These are phyloP conservation scores for Chloromyia formosa DNA, from an alignment of 2,888 invertebrate species.

Conservation along the genomic window DNA sequence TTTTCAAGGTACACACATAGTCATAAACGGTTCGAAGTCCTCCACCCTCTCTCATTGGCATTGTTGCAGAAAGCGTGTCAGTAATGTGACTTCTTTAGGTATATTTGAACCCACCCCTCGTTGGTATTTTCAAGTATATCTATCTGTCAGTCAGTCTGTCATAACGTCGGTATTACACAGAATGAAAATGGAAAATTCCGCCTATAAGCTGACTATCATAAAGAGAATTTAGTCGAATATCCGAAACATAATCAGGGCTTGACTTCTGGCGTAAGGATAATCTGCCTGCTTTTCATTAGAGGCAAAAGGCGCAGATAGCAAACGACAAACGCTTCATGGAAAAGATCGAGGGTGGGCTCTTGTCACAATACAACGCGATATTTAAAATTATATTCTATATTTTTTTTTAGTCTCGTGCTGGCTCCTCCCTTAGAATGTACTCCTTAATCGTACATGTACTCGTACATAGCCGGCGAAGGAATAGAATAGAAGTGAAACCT, in stretches of 20 bases:
- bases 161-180: not conserved
- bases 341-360: not conserved
- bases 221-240: conserved; percentile 2
- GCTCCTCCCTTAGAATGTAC: not conserved
- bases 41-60: too few relatives aligned
- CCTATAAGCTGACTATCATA: conserved; percentile 4
- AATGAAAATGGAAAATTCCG: conserved; percentile 2
- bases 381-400: conserved; percentile 23
- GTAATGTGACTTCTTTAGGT: too few relatives aligned
- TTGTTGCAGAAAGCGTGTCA: too few relatives aligned
- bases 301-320: not conserved
- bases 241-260: conserved; percentile 16
- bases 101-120: too few relatives aligned
- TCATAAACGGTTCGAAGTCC: not conserved
- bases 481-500: conserved; percentile 20
- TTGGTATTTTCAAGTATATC: too few relatives aligned
- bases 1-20: not conserved
- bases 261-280: conserved; percentile 20
- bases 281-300: not conserved
- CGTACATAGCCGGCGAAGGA: not conserved
- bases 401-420: too few relatives aligned
- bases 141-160: not conserved
- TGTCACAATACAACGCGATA: not conserved
- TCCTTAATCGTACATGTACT: conserved; percentile 3
- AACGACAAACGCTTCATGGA: conserved; percentile 19